phyloP scores from a whole-genome alignment of 2,113 vertebrate species.

The Hemiscyllium ocellatum region DNA sequence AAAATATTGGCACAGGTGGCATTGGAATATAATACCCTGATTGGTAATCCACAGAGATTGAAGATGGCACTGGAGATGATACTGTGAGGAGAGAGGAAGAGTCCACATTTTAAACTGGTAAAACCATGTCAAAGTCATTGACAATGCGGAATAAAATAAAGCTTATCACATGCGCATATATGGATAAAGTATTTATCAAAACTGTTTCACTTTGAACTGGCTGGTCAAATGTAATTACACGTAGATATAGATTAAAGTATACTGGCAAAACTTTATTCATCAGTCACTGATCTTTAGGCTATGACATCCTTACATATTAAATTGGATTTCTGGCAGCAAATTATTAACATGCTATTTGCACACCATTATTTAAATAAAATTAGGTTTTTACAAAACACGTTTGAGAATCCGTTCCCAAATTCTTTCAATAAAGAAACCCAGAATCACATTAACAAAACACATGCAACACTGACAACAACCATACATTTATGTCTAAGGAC shows the following conservation, averaged over 20 bases:
- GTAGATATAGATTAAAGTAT: background rate
- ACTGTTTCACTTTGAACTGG: background rate
- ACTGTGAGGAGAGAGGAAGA: constrained; percentile 47
- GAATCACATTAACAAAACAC: background rate
- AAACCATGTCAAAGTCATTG: background rate
- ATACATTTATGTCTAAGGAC: background rate
- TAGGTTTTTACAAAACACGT: background rate
- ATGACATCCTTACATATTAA: background rate
- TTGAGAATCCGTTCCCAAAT: background rate
- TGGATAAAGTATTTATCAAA: background rate
- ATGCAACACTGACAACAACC: background rate
- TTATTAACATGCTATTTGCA: background rate
- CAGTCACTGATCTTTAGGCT: background rate
- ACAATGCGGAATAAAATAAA: background rate
- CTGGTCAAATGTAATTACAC: background rate
- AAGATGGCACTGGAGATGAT: constrained; percentile 57
- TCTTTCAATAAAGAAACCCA: background rate
- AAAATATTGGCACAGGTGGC: constrained; percentile 56
- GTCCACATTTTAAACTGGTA: background rate
- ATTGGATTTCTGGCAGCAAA: background rate
- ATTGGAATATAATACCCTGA: constrained; percentile 59
- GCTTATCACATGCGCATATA: background rate
- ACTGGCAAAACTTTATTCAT: background rate
- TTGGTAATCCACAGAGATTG: constrained; percentile 60
- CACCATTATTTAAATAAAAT: background rate